phyloP scores from a whole-genome alignment of 2,888 invertebrate genomes.

The Cylloceria caligata region DNA sequence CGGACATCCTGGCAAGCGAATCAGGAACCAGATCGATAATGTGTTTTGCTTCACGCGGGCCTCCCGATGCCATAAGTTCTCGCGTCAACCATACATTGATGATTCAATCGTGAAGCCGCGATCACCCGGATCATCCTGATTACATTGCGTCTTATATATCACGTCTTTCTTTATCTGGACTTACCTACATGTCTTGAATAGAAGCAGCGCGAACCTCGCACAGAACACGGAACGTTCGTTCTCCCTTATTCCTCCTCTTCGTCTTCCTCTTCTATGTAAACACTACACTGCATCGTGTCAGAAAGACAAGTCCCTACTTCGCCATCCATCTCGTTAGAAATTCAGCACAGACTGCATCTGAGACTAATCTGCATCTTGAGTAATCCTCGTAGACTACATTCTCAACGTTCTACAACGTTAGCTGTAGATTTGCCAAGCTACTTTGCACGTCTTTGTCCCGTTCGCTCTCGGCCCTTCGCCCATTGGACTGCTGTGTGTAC shows the following conservation, averaged over 20 bases:
- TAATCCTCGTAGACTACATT: constrained; percentile 53
- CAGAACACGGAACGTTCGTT: not conserved
- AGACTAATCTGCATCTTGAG: constrained; percentile 76
- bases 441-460: constrained; percentile 3
- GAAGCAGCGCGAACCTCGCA: not conserved
- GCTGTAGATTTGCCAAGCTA: constrained; percentile 26
- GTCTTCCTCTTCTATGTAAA: constrained; percentile 44
- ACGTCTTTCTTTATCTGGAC: not conserved
- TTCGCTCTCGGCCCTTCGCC: constrained; percentile 19
- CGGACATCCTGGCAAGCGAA: not conserved
- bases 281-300: constrained; percentile 22
- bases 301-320: constrained; percentile 17
- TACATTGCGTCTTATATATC: constrained; percentile 63
- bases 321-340: constrained; percentile 74
- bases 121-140: constrained; percentile 73
- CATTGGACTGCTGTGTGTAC: constrained; percentile 3
- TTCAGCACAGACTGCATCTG: constrained; percentile 74
- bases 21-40: not conserved
- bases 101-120: constrained; percentile 79
- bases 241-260: constrained; percentile 40
- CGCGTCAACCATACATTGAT: constrained; percentile 51
- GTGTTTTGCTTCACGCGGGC: not conserved
- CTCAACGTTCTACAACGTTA: constrained; percentile 45
- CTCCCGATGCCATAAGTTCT: not conserved
- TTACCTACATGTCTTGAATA: constrained; percentile 3